phyloP scores from a whole-genome alignment of 2,888 invertebrate species.

The Andrena fulva region DNA sequence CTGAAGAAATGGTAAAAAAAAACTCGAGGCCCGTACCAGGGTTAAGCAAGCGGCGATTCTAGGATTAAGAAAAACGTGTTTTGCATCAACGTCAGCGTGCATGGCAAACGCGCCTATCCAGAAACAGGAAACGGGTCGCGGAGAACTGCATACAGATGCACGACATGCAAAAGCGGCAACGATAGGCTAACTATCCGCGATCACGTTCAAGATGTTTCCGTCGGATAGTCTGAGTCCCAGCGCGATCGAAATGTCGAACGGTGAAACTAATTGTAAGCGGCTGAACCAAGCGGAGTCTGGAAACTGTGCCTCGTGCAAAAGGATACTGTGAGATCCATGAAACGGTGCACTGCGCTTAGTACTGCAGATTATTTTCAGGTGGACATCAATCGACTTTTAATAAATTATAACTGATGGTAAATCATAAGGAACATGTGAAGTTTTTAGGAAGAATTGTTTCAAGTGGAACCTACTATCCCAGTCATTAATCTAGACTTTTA shows the following conservation, averaged over 20 bases:
- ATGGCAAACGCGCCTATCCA: background rate
- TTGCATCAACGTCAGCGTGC: background rate
- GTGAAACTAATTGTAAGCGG: conserved; percentile 41
- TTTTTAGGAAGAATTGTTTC: too few relatives aligned
- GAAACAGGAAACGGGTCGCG: conserved; percentile 15
- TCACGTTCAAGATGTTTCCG: conserved; percentile 9
- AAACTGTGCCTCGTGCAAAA: conserved; percentile 30
- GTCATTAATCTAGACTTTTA: too few relatives aligned
- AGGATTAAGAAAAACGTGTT: background rate
- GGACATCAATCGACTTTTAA: too few relatives aligned
- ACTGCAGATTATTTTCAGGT: too few relatives aligned
- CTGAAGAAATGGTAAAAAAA: too few relatives aligned
- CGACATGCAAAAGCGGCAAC: conserved; percentile 25
- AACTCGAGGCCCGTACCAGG: too few relatives aligned
- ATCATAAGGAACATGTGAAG: too few relatives aligned
- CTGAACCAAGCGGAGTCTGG: conserved; percentile 17
- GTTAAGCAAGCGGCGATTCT: background rate
- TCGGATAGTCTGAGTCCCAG: conserved; percentile 7
- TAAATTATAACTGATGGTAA: too few relatives aligned
- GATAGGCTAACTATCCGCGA: conserved; percentile 14
- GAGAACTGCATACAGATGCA: conserved; percentile 18
- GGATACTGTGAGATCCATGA: background rate
- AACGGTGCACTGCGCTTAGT: background rate
- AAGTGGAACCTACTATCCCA: too few relatives aligned
- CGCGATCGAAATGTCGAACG: conserved; percentile 52